Conservation (phyloP, 2,888 invertebrate genomes). For the Gymnoscelis rufifasciata region DNA sequence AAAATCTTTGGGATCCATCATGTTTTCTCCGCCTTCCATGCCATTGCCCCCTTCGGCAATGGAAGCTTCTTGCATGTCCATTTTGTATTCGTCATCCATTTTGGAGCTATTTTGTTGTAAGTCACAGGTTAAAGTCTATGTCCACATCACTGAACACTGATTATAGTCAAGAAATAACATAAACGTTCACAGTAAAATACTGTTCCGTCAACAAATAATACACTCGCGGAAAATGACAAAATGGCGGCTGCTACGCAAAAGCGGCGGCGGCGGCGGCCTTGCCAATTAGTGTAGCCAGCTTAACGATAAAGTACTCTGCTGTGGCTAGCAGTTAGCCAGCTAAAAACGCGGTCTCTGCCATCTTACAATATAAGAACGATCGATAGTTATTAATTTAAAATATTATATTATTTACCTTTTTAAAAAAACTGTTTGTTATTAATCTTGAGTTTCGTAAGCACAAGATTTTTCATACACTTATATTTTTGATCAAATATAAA, state of each 20-base stretch:
- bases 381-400: no score
- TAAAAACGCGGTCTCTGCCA: no score
- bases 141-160: constrained; percentile 53
- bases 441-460: no score
- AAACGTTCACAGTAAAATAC: constrained; percentile 13
- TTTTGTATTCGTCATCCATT: constrained; percentile 67
- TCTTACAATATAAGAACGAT: no score
- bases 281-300: no score
- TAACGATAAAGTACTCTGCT: no score
- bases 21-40: constrained; percentile 37
- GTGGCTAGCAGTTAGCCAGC: no score
- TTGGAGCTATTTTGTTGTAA: constrained; percentile 33
- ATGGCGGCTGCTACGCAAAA: constrained; percentile 4
- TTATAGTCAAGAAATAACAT: constrained; percentile 29
- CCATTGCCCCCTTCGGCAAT: constrained; percentile 45
- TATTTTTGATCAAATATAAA: no score
- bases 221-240: constrained; percentile 6
- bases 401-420: no score
- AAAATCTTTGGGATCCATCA: constrained; percentile 58
- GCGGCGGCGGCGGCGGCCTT: no score
- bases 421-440: no score
- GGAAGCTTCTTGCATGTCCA: constrained; percentile 56
- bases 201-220: neutral
- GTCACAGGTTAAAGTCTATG: constrained; percentile 39
- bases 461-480: no score